Evolutionary conservation across 1,140 invertebrate genomes (phyloP).

Genomic region (Drosophila micromelanica): DNA sequence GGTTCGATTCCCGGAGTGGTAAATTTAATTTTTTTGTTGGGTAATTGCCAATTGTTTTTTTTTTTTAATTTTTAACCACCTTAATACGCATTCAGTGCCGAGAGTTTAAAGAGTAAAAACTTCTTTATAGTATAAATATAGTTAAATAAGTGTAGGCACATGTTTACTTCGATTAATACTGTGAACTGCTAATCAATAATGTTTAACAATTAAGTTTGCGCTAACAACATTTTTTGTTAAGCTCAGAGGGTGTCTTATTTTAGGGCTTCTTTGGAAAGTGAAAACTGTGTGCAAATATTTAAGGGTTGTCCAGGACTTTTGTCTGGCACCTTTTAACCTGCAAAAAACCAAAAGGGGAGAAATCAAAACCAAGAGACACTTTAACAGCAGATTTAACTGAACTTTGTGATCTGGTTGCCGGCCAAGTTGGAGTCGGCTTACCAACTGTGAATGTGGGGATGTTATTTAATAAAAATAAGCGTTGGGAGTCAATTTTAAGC

Average conservation of each 20-base stretch:
- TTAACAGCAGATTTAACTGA: slow-evolving; percentile 80
- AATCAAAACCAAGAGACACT: slow-evolving; percentile 45
- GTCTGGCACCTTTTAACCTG: slow-evolving; percentile 73
- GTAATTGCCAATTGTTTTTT: too few relatives aligned
- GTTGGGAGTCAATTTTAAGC: slow-evolving; percentile 18
- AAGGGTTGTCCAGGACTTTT: slow-evolving; percentile 46
- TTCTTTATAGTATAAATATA: too few relatives aligned
- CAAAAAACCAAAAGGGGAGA: slow-evolving; percentile 30
- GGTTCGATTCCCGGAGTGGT: too few relatives aligned
- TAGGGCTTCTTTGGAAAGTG: slow-evolving; percentile 49
- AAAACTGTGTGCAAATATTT: slow-evolving; percentile 15
- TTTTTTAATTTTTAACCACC: too few relatives aligned
- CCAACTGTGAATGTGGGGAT: slow-evolving; percentile 9
- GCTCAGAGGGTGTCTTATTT: slow-evolving; percentile 18
- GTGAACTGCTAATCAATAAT: not conserved
- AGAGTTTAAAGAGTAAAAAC: too few relatives aligned
- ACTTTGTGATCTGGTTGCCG: slow-evolving; percentile 47
- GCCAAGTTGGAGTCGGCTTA: slow-evolving; percentile 36
- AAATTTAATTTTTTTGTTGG: too few relatives aligned
- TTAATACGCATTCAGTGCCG: too few relatives aligned
- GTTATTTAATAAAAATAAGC: not conserved
- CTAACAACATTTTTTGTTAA: slow-evolving; percentile 14
- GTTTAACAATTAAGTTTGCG: slow-evolving; percentile 44
- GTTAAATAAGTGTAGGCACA: too few relatives aligned
- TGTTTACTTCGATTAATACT: not conserved